These are phyloP conservation scores for Psittacula echo DNA, from an alignment of 2,797 vertebrate genomes.

Conservation along the genomic window DNA sequence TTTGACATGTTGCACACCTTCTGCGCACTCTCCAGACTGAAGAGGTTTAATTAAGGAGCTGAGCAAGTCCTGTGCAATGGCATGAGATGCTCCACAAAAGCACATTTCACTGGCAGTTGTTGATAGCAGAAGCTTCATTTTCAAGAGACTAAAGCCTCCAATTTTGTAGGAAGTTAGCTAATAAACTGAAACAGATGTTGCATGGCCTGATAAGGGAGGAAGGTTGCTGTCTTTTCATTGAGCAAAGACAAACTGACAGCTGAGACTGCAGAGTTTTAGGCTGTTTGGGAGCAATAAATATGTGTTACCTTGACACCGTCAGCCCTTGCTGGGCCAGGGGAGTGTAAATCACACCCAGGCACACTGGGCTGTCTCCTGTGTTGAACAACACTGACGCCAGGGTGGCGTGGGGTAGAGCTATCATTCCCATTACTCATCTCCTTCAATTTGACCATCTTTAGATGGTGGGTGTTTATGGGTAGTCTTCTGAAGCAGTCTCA, in stretches of 20 bases:
- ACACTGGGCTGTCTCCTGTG: rapidly evolving
- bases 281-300: background rate
- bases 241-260: conserved; percentile 4
- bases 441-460: background rate
- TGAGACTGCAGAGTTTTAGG: background rate
- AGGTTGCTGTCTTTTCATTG: background rate
- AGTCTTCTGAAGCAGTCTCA: background rate
- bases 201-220: background rate
- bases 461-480: background rate
- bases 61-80: background rate
- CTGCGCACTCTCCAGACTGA: background rate
- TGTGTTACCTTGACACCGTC: background rate
- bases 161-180: conserved; percentile 11
- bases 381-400: rapidly evolving
- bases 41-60: conserved; percentile 17
- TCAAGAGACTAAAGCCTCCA: background rate
- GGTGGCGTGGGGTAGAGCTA: rapidly evolving
- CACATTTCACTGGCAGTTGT: conserved; percentile 11
- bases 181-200: conserved; percentile 55
- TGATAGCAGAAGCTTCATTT: conserved; percentile 27
- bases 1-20: background rate
- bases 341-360: background rate
- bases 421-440: background rate
- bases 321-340: background rate
- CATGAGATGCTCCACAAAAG: background rate